These are phyloP conservation scores for Corella eumyota DNA, from an alignment of 23 tunicate species.

Conservation along the genomic window DNA sequence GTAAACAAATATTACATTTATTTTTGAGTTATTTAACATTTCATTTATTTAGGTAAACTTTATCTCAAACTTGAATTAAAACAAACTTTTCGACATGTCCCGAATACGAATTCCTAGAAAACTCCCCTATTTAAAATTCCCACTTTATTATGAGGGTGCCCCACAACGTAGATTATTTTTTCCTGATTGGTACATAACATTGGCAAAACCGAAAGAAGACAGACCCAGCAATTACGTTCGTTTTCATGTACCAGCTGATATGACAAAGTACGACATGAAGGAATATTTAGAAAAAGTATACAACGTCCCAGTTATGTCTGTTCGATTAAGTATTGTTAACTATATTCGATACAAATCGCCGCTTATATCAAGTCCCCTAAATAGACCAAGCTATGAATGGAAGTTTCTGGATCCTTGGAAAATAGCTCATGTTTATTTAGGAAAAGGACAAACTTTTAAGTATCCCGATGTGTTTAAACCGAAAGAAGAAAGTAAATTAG, in stretches of 20 bases:
- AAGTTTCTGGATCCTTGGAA: conserved; percentile 76
- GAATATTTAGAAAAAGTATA: conserved; percentile 83
- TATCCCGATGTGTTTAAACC: too few species aligned
- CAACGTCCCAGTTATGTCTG: conserved; percentile 34
- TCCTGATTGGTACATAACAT: conserved; percentile 88
- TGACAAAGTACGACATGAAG: conserved; percentile 90
- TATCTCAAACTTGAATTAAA: too few species aligned
- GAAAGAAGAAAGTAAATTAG: too few species aligned
- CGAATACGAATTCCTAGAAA: conserved; percentile 45
- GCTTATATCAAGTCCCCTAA: neutral
- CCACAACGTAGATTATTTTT: conserved; percentile 73
- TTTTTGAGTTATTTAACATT: too few species aligned
- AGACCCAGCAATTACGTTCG: conserved; percentile 81
- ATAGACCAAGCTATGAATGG: conserved; percentile 25
- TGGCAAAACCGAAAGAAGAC: conserved; percentile 56
- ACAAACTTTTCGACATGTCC: too few species aligned
- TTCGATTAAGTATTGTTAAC: conserved; percentile 29
- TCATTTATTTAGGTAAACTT: too few species aligned
- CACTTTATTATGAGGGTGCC: conserved; percentile 79
- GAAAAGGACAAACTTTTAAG: conserved; percentile 12
- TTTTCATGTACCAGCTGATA: conserved; percentile 91
- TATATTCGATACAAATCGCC: conserved; percentile 38
- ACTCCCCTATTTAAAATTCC: conserved; percentile 59
- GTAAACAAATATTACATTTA: too few species aligned
- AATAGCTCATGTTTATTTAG: conserved; percentile 81